Evolutionary conservation across 2,797 vertebrate species (phyloP), one percentile per base, ranked within the genome.

Genomic region (Peromyscus melanophrys): DNA sequence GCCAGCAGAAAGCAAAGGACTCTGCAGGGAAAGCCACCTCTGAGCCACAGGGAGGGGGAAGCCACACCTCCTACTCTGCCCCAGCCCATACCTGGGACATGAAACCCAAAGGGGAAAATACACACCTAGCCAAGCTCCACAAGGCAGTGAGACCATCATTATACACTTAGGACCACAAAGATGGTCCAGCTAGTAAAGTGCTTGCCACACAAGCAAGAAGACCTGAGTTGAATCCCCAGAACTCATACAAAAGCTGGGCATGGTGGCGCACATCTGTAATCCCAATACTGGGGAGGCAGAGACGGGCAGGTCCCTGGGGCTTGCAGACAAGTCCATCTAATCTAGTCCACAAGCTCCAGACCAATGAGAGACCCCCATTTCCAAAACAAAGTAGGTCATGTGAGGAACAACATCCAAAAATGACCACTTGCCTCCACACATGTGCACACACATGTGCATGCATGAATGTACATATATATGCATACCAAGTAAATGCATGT

Each of bases 31-130:
- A 63, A 78, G 34, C 14, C 34, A 59, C 23, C 27, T 25, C 19
- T 17, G 10, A 59, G 29, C 27, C 21, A 43, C 21, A n/a, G 12
- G 7, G 43, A 49, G 43, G 6, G 4, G 6, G 34, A 84, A 89
- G 29, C 80, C 59, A 40, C 31, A 0, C 91, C 69, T 94, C 88
- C 21, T 37, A 89, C 61, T 80, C 52, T 78, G 49, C 81, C 90
- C 94, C 93, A 34, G 0, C 37, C 40, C 1, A 25, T 71, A 29
- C 55, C 57, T 82, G 75, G 92, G 40, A 40, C 93, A 90, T 85
- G 95, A 95, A 93, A 96, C 91, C 69, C 73, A 27, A 88, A 96
- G 76, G 69, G 57, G 88, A 59, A 97, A 97, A 80, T 17, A 19
- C 46, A 59, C 16, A 8, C 73, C 37, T 92, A 94, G 92, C 81